Percentiles rank a stretch among this genome's conserved stretches.
These are phyloP conservation scores for Cassiopea andromeda DNA, from an alignment of 30 jellyfish, hydroid and myxozoan genomes.

Conservation along the genomic window DNA sequence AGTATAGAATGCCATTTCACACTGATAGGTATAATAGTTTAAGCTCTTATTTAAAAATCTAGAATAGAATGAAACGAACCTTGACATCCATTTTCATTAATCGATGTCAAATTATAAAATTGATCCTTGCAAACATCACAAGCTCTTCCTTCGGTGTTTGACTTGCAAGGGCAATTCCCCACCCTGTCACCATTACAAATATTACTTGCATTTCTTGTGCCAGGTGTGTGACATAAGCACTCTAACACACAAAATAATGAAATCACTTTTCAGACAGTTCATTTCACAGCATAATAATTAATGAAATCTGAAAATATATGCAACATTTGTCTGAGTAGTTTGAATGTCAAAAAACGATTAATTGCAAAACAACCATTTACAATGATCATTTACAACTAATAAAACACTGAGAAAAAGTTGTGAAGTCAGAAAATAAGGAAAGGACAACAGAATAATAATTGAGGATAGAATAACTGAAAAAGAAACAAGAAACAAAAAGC, in stretches of 20 bases:
- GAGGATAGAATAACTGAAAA: too few species aligned
- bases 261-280: neutral
- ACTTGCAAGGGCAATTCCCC: constrained; percentile 90
- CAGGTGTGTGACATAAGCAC: constrained; percentile 73
- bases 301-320: neutral
- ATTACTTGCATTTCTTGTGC: constrained; percentile 78
- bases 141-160: constrained; percentile 68
- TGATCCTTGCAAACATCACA: constrained; percentile 71
- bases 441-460: too few species aligned
- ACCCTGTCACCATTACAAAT: constrained; percentile 45
- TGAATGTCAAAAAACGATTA: too few species aligned
- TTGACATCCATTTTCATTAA: constrained; percentile 76
- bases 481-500: too few species aligned
- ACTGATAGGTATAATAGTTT: too few species aligned
- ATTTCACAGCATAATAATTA: neutral
- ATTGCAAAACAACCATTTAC: too few species aligned
- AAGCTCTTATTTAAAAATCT: too few species aligned
- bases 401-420: too few species aligned
- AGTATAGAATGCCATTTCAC: too few species aligned
- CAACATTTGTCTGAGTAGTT: too few species aligned
- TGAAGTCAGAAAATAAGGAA: too few species aligned
- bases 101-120: constrained; percentile 62
- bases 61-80: constrained; percentile 6
- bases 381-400: too few species aligned
- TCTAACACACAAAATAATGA: constrained; percentile 13